These are phyloP conservation scores for Amiota communis DNA, from an alignment of 2,888 invertebrate species.

Conservation along the genomic window DNA sequence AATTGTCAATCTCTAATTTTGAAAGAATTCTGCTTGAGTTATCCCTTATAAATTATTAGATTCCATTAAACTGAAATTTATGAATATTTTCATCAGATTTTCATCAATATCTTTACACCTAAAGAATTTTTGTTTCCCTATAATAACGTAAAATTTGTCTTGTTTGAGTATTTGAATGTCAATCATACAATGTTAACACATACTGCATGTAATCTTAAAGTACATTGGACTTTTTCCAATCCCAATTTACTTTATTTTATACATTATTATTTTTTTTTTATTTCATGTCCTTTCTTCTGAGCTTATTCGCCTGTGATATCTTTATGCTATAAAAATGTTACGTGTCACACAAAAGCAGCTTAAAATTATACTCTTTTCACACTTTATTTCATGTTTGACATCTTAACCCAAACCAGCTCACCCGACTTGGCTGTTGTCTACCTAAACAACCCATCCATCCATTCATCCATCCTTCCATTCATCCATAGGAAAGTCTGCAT, in stretches of 20 bases:
- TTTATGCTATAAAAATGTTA: constrained; percentile 46
- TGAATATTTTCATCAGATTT: no score
- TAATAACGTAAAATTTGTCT: constrained; percentile 35
- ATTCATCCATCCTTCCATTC: no score
- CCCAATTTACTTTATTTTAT: no score
- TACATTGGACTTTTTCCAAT: neutral
- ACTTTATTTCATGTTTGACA: constrained; percentile 24
- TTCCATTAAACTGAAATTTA: no score
- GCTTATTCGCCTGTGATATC: constrained; percentile 10
- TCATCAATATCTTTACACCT: no score
- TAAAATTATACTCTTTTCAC: constrained; percentile 52
- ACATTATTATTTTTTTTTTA: neutral
- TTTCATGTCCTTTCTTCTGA: constrained; percentile 38
- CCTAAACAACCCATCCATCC: no score
- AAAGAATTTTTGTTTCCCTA: no score
- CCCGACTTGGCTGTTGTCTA: no score
- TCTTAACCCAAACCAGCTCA: neutral
- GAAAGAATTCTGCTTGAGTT: no score
- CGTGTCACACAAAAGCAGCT: constrained; percentile 51
- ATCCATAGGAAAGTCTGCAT: constrained; percentile 24
- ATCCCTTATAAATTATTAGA: no score
- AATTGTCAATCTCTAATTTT: no score
- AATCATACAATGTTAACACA: no score
- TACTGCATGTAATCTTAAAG: neutral
- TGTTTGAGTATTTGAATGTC: neutral